A percentile compares a stretch with the other conserved stretches of the same genome.
Conservation (phyloP, 1,140 invertebrate genomes). For the Liolophura sinensis region DNA sequence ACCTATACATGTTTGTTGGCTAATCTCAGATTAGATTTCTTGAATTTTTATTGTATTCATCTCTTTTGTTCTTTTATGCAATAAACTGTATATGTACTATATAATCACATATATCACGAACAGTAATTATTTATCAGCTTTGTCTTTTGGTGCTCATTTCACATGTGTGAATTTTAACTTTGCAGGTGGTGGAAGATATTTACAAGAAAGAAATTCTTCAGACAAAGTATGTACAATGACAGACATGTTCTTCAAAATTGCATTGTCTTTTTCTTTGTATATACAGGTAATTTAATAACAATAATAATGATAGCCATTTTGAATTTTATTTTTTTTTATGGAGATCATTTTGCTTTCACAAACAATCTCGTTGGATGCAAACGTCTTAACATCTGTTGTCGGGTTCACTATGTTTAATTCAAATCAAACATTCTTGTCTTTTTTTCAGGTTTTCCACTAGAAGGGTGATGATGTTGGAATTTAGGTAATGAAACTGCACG, state of each 20-base stretch:
- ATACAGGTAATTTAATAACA: too few relatives aligned
- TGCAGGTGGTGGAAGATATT: constrained; percentile 57
- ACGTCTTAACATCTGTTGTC: too few relatives aligned
- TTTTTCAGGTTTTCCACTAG: constrained; percentile 76
- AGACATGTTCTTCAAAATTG: too few relatives aligned
- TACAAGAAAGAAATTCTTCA: constrained; percentile 56
- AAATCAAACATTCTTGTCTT: constrained; percentile 13
- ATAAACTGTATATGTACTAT: too few relatives aligned
- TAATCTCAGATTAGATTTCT: neutral
- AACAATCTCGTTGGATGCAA: too few relatives aligned
- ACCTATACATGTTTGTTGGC: too few relatives aligned
- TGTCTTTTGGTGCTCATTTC: neutral
- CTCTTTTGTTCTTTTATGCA: neutral
- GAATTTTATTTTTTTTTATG: too few relatives aligned
- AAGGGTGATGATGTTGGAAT: constrained; percentile 93
- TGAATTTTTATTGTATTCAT: constrained; percentile 1
- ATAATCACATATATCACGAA: too few relatives aligned
- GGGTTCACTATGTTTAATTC: constrained; percentile 4
- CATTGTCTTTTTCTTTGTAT: too few relatives aligned
- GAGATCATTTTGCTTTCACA: too few relatives aligned
- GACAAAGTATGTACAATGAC: constrained; percentile 55
- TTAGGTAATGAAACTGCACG: constrained; percentile 70
- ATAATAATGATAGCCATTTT: too few relatives aligned
- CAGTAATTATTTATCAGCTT: too few relatives aligned
- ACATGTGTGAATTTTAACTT: constrained; percentile 8